These are phyloP conservation scores for Solea solea DNA, from an alignment of 2,113 vertebrate species.

Conservation along the genomic window DNA sequence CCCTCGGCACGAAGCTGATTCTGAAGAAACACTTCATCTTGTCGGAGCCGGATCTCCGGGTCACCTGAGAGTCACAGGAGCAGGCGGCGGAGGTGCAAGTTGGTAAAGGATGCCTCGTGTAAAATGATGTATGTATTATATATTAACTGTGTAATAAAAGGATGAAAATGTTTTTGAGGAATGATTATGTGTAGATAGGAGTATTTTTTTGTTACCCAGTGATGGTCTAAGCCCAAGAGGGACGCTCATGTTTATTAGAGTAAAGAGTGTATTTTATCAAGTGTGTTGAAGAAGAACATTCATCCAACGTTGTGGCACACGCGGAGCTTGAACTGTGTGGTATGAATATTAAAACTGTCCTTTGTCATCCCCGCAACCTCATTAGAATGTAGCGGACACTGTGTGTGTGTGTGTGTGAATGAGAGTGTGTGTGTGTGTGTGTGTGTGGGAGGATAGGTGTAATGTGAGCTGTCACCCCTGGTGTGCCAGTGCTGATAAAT, in stretches of 20 bases:
- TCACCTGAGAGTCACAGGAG: slow-evolving; percentile 83
- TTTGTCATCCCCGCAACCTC: slow-evolving; percentile 58
- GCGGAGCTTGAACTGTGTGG: slow-evolving; percentile 25
- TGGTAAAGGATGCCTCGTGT: too few relatives aligned
- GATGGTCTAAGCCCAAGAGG: not conserved
- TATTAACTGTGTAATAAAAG: too few relatives aligned
- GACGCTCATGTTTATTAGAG: slow-evolving; percentile 4
- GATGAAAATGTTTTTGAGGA: too few relatives aligned
- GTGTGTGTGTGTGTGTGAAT: slow-evolving; percentile 7
- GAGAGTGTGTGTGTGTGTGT: slow-evolving; percentile 12
- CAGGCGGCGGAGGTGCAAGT: not conserved
- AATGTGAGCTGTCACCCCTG: slow-evolving; percentile 60
- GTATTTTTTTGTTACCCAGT: too few relatives aligned
- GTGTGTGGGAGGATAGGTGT: slow-evolving; percentile 35
- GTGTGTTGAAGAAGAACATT: slow-evolving; percentile 11
- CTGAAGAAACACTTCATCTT: slow-evolving; percentile 98
- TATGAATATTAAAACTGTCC: slow-evolving; percentile 71
- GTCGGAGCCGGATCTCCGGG: slow-evolving; percentile 91
- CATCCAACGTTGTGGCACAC: slow-evolving; percentile 1
- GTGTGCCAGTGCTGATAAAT: slow-evolving; percentile 74
- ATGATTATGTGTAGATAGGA: too few relatives aligned
- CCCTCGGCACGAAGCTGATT: slow-evolving; percentile 95
- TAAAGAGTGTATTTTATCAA: not conserved
- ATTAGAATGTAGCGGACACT: slow-evolving; percentile 59
- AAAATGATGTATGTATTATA: too few relatives aligned